Base-by-base conservation (phyloP, 1,140 invertebrate genomes). In the Penaeus japonicus region DNA sequence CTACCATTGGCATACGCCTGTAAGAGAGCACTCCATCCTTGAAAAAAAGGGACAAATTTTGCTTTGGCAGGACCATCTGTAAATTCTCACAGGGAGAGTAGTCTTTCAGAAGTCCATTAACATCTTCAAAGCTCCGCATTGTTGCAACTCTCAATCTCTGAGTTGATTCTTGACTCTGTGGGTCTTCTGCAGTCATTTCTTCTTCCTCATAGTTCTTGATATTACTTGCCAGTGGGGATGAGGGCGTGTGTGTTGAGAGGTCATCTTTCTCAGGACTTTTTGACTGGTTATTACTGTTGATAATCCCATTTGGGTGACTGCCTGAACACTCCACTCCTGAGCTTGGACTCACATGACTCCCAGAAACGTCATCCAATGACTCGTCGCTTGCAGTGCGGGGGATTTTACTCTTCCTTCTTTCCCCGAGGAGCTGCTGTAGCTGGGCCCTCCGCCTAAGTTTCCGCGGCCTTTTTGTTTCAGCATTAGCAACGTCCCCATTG, bases 11-110 rank as follows among this genome's bases (percentile, higher is more conserved):
- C 80, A 90, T 87, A 15, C 89, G 85, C 70, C 89, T 84, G 47
- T 83, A 90, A n/a, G 89, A 90, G 5, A 88, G 77, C 30, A 90
- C 83, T 47, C 89, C 89, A 87, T 87, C 81, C 54, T 85, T 90
- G 89, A 90, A 90, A 85, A 90, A 90, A 24, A 88, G 47, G 15
- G 85, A 87, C 2, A 84, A 57, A 57, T 79, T 84, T 18, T 83
- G 85, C 24, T 86, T 84, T 27, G 79, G 59, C 55, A 90, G 54
- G 5, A 90, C 89, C 65, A 90, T 80, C 20, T 87, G 85, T n/a
- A 90, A 79, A 70, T 84, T 79, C 47, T 87, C 81, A 22, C 59
- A 75, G 22, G 85, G 83, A 65, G 81, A 87, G 35, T 70, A 88
- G 55, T 59, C 75, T 80, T 79, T 80, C 27, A 90, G 78, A 59